Evolutionary conservation across 2,113 vertebrate species (phyloP), one percentile per base, ranked within the genome.

Genomic region (Apus apus): DNA sequence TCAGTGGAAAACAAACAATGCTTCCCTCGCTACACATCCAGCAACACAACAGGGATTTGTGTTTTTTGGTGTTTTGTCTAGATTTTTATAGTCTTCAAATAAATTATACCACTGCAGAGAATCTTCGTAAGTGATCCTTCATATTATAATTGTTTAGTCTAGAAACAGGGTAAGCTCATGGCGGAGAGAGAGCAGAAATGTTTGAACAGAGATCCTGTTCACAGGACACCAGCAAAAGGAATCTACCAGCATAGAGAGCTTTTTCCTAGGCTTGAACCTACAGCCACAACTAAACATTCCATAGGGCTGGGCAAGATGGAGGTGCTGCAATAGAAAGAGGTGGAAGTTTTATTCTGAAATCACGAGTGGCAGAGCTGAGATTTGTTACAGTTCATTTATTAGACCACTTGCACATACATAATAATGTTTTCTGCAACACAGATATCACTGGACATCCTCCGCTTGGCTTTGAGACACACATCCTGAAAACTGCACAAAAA

Each of bases 1-100:
- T 85, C 91, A 76, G 60, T 89, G 62, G 79, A 89, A 90, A 91
- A 50, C 34, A 84, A 95, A 74, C 53, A 71, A 21, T 40, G 92
- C 36, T 2, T 62, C 43, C 20, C 48, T 93, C 40, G 40, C 30
- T 85, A 22, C 45, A 15, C 45, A 89, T 81, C 36, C 34, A 88
- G 34, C 25, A 77, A 29, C 22, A 34, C 13, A 61, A 62, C 9
- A 18, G 20, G 11, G 34, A 64, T 77, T 48, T 85, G 51, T 0
- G 1, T 10, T 29, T 54, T 54, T 40, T 6, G 46, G 51, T 73
- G 70, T 73, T 81, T 34, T 4, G 60, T 58, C 36, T 65, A 60
- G 56, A 70, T 88, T 85, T 85, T 80, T 23, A 77, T 77, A 15
- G 75, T 92, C 5, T 5, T 88, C 50, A 79, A 87, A 73, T 65